phyloP scores from a whole-genome alignment of 2,797 vertebrate species.

The Gallinago stenura region DNA sequence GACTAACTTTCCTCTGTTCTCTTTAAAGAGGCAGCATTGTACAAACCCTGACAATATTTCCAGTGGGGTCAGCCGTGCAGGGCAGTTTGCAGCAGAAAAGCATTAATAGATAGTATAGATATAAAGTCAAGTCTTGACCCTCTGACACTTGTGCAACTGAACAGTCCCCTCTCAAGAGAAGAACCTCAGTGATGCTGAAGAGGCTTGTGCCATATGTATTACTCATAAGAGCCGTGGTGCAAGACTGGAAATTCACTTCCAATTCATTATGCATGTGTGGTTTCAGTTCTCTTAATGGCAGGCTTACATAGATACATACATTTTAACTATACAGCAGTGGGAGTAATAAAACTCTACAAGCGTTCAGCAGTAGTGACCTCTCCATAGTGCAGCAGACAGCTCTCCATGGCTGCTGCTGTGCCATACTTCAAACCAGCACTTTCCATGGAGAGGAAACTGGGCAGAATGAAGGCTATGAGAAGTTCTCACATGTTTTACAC shows the following conservation, averaged over 20 bases:
- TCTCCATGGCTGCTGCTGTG: not conserved
- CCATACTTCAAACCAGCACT: not conserved
- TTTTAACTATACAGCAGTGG: not conserved
- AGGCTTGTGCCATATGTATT: not conserved
- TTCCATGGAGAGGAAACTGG: not conserved
- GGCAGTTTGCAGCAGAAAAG: not conserved
- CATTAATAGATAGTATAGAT: not conserved
- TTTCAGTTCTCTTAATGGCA: not conserved
- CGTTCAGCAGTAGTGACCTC: not conserved
- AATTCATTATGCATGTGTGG: not conserved
- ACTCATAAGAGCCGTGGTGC: not conserved
- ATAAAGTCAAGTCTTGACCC: not conserved
- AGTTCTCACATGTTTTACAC: not conserved
- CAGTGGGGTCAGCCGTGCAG: not conserved
- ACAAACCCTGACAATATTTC: not conserved
- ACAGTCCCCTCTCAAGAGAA: not conserved
- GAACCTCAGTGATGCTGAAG: not conserved
- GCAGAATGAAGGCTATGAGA: not conserved
- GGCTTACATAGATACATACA: not conserved
- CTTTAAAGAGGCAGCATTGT: not conserved
- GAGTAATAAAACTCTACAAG: not conserved
- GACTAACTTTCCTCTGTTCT: not conserved
- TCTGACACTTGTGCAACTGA: not conserved
- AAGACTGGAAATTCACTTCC: constrained; percentile 11
- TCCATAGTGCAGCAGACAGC: not conserved